Evolutionary conservation across 2,113 vertebrate species (phyloP).

Genomic region (Pseudonaja textilis): DNA sequence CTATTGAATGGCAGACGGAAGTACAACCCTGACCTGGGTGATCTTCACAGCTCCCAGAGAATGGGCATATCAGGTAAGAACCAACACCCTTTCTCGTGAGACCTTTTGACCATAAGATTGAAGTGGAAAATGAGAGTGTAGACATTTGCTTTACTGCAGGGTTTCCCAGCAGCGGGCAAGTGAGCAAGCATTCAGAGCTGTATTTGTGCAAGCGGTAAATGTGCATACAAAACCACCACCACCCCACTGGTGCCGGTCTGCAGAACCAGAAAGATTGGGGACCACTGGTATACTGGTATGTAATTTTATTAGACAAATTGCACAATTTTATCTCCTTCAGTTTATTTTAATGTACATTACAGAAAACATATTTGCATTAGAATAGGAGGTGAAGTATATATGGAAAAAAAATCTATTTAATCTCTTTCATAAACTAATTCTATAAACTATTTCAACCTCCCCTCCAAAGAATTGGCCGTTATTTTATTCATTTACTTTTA

Average conservation of each 20-base stretch:
- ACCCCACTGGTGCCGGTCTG: background rate
- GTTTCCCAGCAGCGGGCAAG: background rate
- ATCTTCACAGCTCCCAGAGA: no score
- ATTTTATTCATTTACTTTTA: background rate
- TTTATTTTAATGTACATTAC: background rate
- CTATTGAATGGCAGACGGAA: no score
- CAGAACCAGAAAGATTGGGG: background rate
- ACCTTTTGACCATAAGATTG: fast-evolving
- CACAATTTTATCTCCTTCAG: constrained; percentile 24
- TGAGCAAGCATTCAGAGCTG: no score
- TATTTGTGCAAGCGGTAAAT: background rate
- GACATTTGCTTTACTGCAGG: background rate
- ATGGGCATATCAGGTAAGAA: no score
- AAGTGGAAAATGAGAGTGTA: background rate
- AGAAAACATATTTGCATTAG: background rate
- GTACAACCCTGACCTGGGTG: no score
- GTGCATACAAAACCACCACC: background rate
- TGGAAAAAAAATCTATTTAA: background rate
- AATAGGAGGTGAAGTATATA: fast-evolving
- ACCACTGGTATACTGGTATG: background rate
- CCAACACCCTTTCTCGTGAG: background rate
- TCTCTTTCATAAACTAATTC: background rate
- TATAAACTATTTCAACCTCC: background rate
- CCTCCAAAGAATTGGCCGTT: background rate
- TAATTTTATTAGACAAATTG: constrained; percentile 25